phyloP scores from a whole-genome alignment of 2,888 invertebrate species.

The Melinopterus prodromus region DNA sequence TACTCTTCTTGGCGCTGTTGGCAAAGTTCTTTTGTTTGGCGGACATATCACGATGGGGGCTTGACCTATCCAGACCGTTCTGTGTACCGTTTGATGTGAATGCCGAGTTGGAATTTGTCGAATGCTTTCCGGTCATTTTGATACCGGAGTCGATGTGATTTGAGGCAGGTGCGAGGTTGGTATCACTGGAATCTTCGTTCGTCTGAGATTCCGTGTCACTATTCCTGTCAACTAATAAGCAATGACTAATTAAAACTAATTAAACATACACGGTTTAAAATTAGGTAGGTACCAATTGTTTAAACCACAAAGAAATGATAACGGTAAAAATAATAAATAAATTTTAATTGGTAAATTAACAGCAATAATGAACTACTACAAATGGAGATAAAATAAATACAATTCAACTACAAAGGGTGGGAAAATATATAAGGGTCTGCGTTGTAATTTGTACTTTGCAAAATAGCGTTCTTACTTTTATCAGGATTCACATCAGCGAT shows the following conservation, averaged over 20 bases:
- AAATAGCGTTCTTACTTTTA: conserved; percentile 73
- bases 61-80: conserved; percentile 58
- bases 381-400: neutral
- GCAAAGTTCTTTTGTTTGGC: conserved; percentile 69
- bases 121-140: conserved; percentile 59
- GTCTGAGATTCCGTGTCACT: conserved; percentile 91
- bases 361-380: neutral
- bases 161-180: conserved; percentile 62
- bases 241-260: conserved; percentile 48
- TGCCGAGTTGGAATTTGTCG: conserved; percentile 51
- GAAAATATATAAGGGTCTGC: conserved; percentile 13
- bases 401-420: neutral
- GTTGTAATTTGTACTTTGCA: conserved; percentile 9
- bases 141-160: conserved; percentile 56
- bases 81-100: conserved; percentile 53
- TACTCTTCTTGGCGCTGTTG: conserved; percentile 75
- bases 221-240: conserved; percentile 75
- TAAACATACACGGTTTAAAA: conserved; percentile 49
- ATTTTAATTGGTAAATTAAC: conserved; percentile 8
- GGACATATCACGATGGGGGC: conserved; percentile 69
- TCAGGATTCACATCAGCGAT: conserved; percentile 79
- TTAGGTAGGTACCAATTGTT: conserved; percentile 38
- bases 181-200: conserved; percentile 76
- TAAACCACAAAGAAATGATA: neutral
- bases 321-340: conserved; percentile 9